Evolutionary conservation across 1,140 invertebrate genomes (phyloP).

Genomic region (Homalodisca vitripennis): DNA sequence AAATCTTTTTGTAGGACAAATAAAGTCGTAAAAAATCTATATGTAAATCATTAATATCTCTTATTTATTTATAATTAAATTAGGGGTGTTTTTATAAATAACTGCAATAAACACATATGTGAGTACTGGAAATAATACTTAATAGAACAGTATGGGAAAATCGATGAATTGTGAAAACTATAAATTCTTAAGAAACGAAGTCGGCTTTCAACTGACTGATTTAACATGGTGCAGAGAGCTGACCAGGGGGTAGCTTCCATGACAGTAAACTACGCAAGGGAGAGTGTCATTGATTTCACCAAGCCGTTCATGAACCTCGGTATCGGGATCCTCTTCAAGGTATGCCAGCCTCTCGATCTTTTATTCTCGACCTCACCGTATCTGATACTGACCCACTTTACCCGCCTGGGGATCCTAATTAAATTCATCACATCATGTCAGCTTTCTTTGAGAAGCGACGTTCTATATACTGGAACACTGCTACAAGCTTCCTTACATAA

Average conservation of each 20-base stretch:
- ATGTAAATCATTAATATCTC: too few species aligned
- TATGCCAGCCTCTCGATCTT: conserved; percentile 48
- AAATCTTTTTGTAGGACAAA: too few species aligned
- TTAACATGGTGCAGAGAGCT: conserved; percentile 68
- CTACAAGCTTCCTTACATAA: neutral
- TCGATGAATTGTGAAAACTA: too few species aligned
- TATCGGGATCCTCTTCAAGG: conserved; percentile 86
- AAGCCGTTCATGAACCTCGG: conserved; percentile 91
- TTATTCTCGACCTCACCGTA: neutral
- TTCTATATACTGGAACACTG: neutral
- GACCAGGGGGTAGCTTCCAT: conserved; percentile 90
- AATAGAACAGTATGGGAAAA: too few species aligned
- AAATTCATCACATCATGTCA: neutral
- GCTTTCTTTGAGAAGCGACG: neutral
- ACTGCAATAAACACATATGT: too few species aligned
- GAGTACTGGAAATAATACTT: too few species aligned
- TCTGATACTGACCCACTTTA: conserved; percentile 1
- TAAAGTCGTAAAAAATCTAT: too few species aligned
- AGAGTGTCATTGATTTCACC: conserved; percentile 94
- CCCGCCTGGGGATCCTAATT: neutral
- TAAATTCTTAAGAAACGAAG: too few species aligned
- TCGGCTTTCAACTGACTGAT: too few species aligned
- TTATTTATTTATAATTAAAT: too few species aligned
- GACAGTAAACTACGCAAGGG: conserved; percentile 91
- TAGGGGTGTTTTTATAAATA: too few species aligned